Conservation (phyloP, 2,888 invertebrate species). For the Drosophila hawaiiensis region DNA sequence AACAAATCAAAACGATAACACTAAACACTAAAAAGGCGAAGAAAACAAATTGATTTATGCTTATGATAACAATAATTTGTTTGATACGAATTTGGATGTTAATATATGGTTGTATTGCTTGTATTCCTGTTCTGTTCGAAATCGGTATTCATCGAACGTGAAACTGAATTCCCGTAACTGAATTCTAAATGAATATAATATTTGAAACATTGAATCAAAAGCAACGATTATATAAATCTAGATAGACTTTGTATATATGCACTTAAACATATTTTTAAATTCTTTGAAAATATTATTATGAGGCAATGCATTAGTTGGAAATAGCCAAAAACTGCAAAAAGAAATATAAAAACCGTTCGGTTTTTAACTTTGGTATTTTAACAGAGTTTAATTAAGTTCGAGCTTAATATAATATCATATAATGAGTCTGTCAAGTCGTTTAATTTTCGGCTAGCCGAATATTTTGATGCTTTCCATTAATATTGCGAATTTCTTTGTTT, state of each 20-base stretch:
- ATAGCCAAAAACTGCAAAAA: not conserved
- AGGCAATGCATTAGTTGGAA: not conserved
- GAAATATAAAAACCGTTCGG: not conserved
- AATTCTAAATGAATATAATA: slow-evolving; percentile 1
- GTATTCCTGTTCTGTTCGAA: slow-evolving; percentile 5
- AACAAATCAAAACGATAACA: slow-evolving; percentile 3
- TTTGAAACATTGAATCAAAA: not conserved
- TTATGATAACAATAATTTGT: slow-evolving; percentile 6
- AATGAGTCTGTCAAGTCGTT: slow-evolving; percentile 12
- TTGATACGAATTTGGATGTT: slow-evolving; percentile 23
- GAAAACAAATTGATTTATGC: slow-evolving; percentile 17
- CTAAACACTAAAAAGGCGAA: not conserved
- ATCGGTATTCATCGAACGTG: not conserved
- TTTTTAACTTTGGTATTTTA: not conserved
- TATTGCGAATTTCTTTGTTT: not conserved
- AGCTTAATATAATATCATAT: slow-evolving; percentile 1
- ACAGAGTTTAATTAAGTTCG: not conserved
- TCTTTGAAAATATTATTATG: not conserved
- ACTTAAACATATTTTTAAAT: not conserved
- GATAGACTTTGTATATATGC: slow-evolving; percentile 5
- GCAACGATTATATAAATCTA: not conserved
- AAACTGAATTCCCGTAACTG: not conserved
- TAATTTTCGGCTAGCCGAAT: slow-evolving; percentile 8
- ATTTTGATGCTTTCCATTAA: not conserved
- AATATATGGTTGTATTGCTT: slow-evolving; percentile 34